Conservation (phyloP, 2,113 vertebrate genomes). For the Otus sunia region DNA sequence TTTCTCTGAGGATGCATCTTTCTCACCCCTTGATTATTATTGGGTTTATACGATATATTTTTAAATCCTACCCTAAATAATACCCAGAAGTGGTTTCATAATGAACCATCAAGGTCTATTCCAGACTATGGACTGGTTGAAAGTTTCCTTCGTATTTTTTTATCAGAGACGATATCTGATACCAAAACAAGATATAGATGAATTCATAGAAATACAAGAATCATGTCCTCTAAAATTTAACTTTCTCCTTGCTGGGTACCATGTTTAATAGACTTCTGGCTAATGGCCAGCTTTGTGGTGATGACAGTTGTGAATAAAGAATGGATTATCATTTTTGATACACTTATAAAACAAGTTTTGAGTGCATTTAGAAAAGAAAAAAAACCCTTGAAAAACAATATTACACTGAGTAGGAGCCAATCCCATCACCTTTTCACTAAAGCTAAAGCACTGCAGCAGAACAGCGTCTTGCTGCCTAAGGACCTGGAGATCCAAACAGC, state of each 20-base stretch:
- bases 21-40: neutral
- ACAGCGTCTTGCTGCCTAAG: neutral
- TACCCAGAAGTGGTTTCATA: neutral
- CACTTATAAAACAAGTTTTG: neutral
- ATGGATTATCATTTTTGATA: neutral
- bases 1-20: neutral
- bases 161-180: neutral
- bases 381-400: neutral
- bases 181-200: neutral
- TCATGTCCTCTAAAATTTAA: neutral
- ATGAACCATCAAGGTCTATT: neutral
- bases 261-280: neutral
- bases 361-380: neutral
- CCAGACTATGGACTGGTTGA: neutral
- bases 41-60: neutral
- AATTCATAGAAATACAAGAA: neutral
- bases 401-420: neutral
- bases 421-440: neutral
- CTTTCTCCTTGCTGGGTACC: neutral
- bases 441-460: neutral
- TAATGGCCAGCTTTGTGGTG: neutral
- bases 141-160: neutral
- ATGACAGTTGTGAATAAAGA: neutral
- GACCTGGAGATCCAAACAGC: neutral
- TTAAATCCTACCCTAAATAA: neutral